Base-by-base conservation (phyloP, 2,797 vertebrate genomes). In the Dipus sagitta region DNA sequence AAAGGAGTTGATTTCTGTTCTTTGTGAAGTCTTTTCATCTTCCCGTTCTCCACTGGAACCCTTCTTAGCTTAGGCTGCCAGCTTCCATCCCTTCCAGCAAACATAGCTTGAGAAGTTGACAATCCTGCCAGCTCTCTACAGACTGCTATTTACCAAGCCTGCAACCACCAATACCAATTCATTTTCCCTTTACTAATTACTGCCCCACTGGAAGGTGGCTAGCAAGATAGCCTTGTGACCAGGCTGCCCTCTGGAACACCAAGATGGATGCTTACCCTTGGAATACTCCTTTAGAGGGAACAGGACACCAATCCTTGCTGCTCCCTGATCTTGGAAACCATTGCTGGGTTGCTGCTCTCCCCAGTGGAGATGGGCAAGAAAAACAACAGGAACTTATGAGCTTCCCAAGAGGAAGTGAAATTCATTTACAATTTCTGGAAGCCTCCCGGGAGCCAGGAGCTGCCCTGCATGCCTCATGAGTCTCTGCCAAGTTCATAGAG, bases 261-360 rank as follows among this genome's bases (percentile, higher is more conserved):
- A 91, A 95, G 96, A 93, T 95, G 86, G 93, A 83, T 88, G 84
- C 79, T 64, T 21, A 0, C 74, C 38, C 34, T 81, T 85, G 78
- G 70, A 82, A 67, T 84, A 76, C 47, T 52, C 74, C 54, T 87
- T 76, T 90, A 88, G 78, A 20, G 80, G 75, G 83, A 72, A 72
- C 79, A 75, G 54, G 9, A 0, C 2, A 13, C 58, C 77, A 62
- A 24, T 24, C 21, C 24, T 32, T 58, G 12, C 79, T 78, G 64
- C 54, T 93, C 75, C 74, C 91, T 7, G 88, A 90, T 70, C 92
- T 83, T 96, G 52, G 84, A 85, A 94, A 96, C 96, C 26, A 90
- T 94, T 95, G 90, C 94, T 96, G 95, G 93, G 90, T 93, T 90
- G 21, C 92, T 88, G 78, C 92, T 93, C 95, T 90, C 82, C 80